Conservation (phyloP, 2,113 vertebrate species). For the Ploceus nigricollis region DNA sequence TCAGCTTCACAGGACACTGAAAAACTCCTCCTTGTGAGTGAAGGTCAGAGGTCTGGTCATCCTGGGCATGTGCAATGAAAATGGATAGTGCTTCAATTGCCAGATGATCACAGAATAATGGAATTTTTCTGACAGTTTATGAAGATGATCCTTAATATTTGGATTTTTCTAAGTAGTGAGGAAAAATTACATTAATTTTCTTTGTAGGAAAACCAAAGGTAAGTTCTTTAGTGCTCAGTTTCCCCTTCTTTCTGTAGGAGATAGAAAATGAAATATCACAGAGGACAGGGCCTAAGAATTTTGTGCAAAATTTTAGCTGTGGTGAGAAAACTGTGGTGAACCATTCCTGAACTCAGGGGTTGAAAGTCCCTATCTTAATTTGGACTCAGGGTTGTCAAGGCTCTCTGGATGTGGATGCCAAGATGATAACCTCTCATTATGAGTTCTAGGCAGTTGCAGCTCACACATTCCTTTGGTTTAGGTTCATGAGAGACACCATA, state of each 20-base stretch:
- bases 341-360: neutral
- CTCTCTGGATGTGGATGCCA: neutral
- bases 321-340: neutral
- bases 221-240: neutral
- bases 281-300: neutral
- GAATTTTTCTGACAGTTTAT: neutral
- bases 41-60: neutral
- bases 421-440: neutral
- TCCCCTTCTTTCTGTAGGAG: neutral
- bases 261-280: neutral
- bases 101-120: neutral
- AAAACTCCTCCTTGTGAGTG: neutral
- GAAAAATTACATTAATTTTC: neutral
- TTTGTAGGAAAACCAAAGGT: neutral
- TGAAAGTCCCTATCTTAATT: neutral
- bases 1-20: neutral
- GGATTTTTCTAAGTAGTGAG: neutral
- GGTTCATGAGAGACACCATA: neutral
- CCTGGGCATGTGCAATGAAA: neutral
- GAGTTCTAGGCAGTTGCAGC: neutral
- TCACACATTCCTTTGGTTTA: neutral
- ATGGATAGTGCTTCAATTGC: neutral
- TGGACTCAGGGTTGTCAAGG: neutral
- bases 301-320: neutral
- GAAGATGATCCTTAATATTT: neutral